Evolutionary conservation across 1,140 invertebrate genomes (phyloP).

Genomic region (Drosophila sp.): DNA sequence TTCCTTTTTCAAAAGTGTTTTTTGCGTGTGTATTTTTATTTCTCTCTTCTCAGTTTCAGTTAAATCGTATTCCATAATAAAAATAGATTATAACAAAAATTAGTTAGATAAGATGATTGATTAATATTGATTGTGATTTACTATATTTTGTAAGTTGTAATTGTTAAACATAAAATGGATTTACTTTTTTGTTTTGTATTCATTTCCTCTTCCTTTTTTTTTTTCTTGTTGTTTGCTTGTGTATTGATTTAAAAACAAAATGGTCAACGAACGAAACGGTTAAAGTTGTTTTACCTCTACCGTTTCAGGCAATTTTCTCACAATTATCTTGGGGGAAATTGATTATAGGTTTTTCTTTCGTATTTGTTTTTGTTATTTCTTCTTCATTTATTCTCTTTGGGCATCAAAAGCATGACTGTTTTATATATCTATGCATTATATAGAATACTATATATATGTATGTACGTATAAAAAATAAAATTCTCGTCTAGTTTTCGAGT

Average conservation of each 20-base stretch:
- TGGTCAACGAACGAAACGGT: slow-evolving; percentile 51
- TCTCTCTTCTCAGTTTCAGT: slow-evolving; percentile 50
- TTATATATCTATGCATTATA: slow-evolving; percentile 51
- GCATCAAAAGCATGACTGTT: slow-evolving; percentile 78
- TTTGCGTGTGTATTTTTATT: slow-evolving; percentile 46
- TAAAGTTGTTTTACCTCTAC: slow-evolving; percentile 26
- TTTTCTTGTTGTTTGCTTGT: slow-evolving; percentile 28
- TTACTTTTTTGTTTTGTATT: background rate
- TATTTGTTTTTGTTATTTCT: slow-evolving; percentile 28
- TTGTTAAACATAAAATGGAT: slow-evolving; percentile 33
- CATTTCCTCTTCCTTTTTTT: background rate
- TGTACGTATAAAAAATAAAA: slow-evolving; percentile 15
- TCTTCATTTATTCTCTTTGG: slow-evolving; percentile 60
- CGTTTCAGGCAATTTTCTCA: slow-evolving; percentile 55
- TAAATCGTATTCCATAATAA: slow-evolving; percentile 66
- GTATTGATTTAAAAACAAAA: slow-evolving; percentile 40
- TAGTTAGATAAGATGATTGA: slow-evolving; percentile 49
- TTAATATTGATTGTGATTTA: slow-evolving; percentile 78
- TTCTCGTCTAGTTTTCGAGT: slow-evolving; percentile 46
- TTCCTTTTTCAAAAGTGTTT: slow-evolving; percentile 48
- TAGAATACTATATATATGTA: slow-evolving; percentile 24
- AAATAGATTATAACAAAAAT: slow-evolving; percentile 62
- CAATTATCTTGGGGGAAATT: slow-evolving; percentile 20
- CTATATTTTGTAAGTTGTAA: slow-evolving; percentile 69
- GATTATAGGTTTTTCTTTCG: slow-evolving; percentile 13